Conservation (phyloP, 1,140 invertebrate species). For the Pogonomyrmex barbatus region DNA sequence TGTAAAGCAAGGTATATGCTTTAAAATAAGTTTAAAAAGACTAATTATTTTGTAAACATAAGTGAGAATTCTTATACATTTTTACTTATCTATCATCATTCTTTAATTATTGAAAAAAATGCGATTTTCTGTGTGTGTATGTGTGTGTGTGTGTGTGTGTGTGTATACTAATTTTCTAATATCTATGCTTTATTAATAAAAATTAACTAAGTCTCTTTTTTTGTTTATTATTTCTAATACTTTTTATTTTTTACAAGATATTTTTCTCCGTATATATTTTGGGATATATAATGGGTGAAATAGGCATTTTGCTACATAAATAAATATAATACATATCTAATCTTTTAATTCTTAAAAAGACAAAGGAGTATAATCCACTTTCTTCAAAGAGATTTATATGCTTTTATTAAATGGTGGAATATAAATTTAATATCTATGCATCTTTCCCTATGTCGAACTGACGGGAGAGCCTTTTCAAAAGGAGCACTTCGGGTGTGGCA, state of each 20-base stretch:
- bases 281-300: background rate
- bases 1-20: background rate
- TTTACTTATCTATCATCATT: background rate
- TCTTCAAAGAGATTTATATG: background rate
- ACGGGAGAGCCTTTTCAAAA: slow-evolving; percentile 22
- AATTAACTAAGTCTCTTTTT: background rate
- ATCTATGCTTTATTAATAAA: background rate
- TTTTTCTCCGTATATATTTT: background rate
- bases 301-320: background rate
- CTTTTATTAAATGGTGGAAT: slow-evolving; percentile 41
- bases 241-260: background rate
- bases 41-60: slow-evolving; percentile 21
- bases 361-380: background rate
- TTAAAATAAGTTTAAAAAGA: slow-evolving; percentile 11
- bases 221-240: background rate
- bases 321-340: background rate
- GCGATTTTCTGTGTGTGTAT: background rate
- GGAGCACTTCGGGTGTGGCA: slow-evolving; percentile 30
- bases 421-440: slow-evolving; percentile 52
- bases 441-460: background rate
- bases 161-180: background rate
- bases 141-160: background rate
- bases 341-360: background rate
- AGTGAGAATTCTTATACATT: background rate
- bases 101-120: background rate